Evolutionary conservation across 2,113 vertebrate genomes (phyloP).

Genomic region (Etheostoma spectabile): DNA sequence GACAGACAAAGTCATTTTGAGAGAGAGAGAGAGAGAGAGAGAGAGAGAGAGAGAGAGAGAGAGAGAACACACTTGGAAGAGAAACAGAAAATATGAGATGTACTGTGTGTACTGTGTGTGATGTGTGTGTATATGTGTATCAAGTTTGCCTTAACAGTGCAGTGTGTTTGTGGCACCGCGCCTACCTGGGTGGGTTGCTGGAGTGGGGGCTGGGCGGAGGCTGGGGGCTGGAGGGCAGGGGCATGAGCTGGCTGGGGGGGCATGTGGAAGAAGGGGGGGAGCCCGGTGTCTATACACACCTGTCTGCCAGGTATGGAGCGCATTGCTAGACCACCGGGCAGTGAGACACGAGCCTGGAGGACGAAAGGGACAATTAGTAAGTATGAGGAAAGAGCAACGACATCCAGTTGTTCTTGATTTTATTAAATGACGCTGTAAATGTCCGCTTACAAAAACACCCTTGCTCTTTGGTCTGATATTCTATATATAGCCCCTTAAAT

Average conservation of each 20-base stretch:
- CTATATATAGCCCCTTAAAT: background rate
- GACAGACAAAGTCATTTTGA: background rate
- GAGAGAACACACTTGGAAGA: background rate
- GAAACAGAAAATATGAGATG: constrained; percentile 28
- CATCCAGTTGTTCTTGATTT: no score
- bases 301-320: constrained; percentile 87
- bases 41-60: background rate
- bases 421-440: no score
- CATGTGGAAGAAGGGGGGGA: constrained; percentile 79
- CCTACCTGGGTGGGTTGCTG: constrained; percentile 83
- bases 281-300: constrained; percentile 85
- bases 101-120: no score
- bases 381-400: no score
- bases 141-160: constrained; percentile 30
- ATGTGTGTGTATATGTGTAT: background rate
- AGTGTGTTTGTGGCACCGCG: constrained; percentile 34
- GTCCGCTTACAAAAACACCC: background rate
- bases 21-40: background rate
- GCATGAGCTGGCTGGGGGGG: constrained; percentile 77
- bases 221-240: constrained; percentile 78
- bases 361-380: background rate
- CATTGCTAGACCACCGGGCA: constrained; percentile 79
- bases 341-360: constrained; percentile 78
- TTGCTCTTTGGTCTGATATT: background rate
- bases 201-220: constrained; percentile 79